Evolutionary conservation across 1,140 invertebrate species (phyloP).

Genomic region (Neomicropteryx cornuta): DNA sequence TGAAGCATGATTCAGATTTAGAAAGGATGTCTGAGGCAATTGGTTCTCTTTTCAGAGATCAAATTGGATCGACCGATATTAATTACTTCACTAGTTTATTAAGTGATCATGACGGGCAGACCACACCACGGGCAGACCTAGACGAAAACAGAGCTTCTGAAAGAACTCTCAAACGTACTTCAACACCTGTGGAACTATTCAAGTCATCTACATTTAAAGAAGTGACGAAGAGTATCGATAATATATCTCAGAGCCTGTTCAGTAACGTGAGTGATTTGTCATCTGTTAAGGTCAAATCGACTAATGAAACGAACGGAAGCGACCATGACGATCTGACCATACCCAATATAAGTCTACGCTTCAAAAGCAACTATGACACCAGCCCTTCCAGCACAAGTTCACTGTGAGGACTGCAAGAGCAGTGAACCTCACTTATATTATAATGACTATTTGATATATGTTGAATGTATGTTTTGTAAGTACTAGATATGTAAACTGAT

Average conservation of each 20-base stretch:
- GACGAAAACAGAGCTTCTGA: slow-evolving; percentile 23
- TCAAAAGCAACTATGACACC: slow-evolving; percentile 23
- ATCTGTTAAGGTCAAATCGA: slow-evolving; percentile 37
- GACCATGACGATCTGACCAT: slow-evolving; percentile 35
- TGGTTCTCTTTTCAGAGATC: slow-evolving; percentile 27
- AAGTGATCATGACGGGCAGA: neutral
- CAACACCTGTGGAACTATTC: slow-evolving; percentile 38
- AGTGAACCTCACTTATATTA: neutral
- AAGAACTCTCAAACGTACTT: slow-evolving; percentile 27
- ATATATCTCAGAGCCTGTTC: slow-evolving; percentile 31
- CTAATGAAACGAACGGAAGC: slow-evolving; percentile 28
- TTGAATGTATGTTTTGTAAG: neutral
- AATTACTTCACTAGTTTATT: slow-evolving; percentile 10
- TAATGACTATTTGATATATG: neutral
- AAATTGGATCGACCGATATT: slow-evolving; percentile 31
- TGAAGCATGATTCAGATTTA: neutral
- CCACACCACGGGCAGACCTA: slow-evolving; percentile 6
- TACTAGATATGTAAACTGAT: slow-evolving; percentile 1
- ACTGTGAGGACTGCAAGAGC: slow-evolving; percentile 2
- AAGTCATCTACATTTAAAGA: slow-evolving; percentile 35
- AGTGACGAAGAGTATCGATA: slow-evolving; percentile 27
- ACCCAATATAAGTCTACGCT: slow-evolving; percentile 35
- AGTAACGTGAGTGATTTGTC: slow-evolving; percentile 40
- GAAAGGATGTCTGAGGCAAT: slow-evolving; percentile 14
- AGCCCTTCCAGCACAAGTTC: slow-evolving; percentile 9